Evolutionary conservation across 2,113 vertebrate genomes (phyloP).

Genomic region (Cnemophilus loriae): DNA sequence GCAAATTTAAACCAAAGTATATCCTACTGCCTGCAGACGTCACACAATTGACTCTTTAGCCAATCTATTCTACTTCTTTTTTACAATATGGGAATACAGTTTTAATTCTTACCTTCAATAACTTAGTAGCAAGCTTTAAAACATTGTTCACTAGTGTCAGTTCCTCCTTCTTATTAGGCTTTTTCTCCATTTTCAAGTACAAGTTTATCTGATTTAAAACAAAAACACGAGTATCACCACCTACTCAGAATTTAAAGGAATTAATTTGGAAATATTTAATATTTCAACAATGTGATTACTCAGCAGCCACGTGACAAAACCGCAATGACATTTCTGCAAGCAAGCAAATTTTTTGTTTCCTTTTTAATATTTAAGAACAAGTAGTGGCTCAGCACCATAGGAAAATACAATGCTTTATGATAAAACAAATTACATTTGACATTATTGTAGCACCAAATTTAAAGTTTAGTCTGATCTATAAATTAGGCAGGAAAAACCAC

Average conservation of each 20-base stretch:
- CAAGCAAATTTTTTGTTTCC: not conserved
- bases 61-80: not conserved
- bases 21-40: not conserved
- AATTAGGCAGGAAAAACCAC: not conserved
- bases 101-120: conserved; percentile 85
- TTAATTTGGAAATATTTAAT: not conserved
- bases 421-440: not conserved
- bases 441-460: not conserved
- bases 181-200: conserved; percentile 99
- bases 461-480: not conserved
- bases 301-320: not conserved
- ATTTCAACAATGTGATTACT: not conserved
- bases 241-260: conserved; percentile 7
- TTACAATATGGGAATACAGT: not conserved
- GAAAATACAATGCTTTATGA: not conserved
- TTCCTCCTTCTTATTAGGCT: conserved; percentile 98
- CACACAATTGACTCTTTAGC: not conserved
- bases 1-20: not conserved
- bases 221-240: not conserved
- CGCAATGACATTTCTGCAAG: not conserved
- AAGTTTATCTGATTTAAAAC: conserved; percentile 88
- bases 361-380: not conserved
- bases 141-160: conserved; percentile 98
- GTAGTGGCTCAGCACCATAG: not conserved
- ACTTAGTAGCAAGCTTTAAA: conserved; percentile 95